Conservation (phyloP, 2,888 invertebrate species). For the Pyrochroa serraticornis region DNA sequence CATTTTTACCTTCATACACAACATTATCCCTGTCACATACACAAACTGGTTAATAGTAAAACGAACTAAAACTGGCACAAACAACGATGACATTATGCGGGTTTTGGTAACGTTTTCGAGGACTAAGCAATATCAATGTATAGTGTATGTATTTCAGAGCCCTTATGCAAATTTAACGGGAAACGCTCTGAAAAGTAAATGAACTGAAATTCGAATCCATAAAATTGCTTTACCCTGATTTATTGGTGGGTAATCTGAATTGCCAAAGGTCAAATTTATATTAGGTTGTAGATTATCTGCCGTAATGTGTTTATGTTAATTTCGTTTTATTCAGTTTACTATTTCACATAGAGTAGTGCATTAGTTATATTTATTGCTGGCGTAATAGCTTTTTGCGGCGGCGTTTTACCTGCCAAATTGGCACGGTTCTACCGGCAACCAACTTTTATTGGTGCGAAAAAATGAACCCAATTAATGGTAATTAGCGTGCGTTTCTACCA, state of each 20-base stretch:
- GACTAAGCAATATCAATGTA: too few species aligned
- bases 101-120: too few species aligned
- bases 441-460: too few species aligned
- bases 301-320: constrained; percentile 22
- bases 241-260: constrained; percentile 22
- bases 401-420: too few species aligned
- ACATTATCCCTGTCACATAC: not conserved
- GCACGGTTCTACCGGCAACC: too few species aligned
- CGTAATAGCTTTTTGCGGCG: not conserved
- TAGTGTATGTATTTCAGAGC: too few species aligned
- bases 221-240: constrained; percentile 18
- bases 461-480: too few species aligned
- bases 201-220: constrained; percentile 17
- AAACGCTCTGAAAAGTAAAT: constrained; percentile 20
- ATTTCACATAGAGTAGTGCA: constrained; percentile 8
- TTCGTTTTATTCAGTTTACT: constrained; percentile 1
- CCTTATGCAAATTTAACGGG: constrained; percentile 11
- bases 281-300: constrained; percentile 17
- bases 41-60: not conserved
- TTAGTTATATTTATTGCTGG: constrained; percentile 2
- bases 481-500: too few species aligned
- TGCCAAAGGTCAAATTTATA: constrained; percentile 24
- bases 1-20: not conserved
- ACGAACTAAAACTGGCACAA: constrained; percentile 10
- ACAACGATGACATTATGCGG: constrained; percentile 16